Evolutionary conservation across 2,797 vertebrate genomes (phyloP).

Genomic region (Propithecus deckenii): DNA sequence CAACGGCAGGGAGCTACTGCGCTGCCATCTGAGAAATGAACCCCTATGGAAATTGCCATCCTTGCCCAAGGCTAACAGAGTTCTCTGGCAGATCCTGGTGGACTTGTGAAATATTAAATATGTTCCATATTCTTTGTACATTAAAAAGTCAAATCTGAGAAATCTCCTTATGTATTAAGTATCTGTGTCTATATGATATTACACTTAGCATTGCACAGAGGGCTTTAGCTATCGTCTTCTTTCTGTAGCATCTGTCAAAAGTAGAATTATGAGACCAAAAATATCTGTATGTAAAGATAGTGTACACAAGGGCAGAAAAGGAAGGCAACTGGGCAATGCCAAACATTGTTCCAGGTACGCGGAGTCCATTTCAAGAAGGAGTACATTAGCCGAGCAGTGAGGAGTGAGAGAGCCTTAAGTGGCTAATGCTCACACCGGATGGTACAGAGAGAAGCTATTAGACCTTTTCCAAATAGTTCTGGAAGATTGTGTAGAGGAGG

Average conservation of each 20-base stretch:
- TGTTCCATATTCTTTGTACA: conserved; percentile 21
- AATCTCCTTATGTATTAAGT: neutral
- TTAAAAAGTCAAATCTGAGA: conserved; percentile 36
- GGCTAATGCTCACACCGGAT: conserved; percentile 54
- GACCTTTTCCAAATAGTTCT: conserved; percentile 66
- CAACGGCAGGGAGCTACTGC: neutral
- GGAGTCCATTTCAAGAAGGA: neutral
- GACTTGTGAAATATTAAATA: conserved; percentile 69
- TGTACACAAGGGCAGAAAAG: neutral
- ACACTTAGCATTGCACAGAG: neutral
- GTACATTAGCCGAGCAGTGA: neutral
- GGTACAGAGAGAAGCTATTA: conserved; percentile 57
- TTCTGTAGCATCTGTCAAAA: neutral
- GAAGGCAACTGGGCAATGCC: neutral
- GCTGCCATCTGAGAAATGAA: conserved; percentile 37
- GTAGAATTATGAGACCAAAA: neutral
- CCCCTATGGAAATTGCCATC: neutral
- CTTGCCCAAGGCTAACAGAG: conserved; percentile 52
- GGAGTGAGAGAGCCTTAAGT: neutral
- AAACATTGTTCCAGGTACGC: accelerated
- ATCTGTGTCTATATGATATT: neutral
- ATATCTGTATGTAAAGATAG: neutral
- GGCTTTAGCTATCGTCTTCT: neutral
- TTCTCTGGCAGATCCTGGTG: conserved; percentile 43
- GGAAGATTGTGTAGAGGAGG: conserved; percentile 63